Evolutionary conservation across 2,888 invertebrate genomes (phyloP).

Genomic region (Halictus quadricinctus): DNA sequence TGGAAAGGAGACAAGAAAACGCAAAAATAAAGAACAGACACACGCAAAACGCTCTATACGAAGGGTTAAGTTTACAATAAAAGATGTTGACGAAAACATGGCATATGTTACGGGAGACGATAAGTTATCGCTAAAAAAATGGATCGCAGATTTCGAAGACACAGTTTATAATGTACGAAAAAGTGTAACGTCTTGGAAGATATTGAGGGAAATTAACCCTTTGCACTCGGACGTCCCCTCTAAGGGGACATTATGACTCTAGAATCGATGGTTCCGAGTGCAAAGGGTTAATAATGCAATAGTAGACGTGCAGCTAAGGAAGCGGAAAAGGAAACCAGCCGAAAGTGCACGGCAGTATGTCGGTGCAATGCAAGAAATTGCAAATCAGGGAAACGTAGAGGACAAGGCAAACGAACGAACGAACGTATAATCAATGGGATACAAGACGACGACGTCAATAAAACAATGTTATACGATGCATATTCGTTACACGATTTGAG

Average conservation of each 20-base stretch:
- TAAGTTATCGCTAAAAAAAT: too few species aligned
- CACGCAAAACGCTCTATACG: too few species aligned
- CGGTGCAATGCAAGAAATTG: slow-evolving; percentile 6
- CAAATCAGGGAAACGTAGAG: background rate
- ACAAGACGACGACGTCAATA: background rate
- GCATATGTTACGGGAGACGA: too few species aligned
- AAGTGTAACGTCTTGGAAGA: background rate
- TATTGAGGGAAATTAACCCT: background rate
- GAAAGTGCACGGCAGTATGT: background rate
- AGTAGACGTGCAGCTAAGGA: background rate
- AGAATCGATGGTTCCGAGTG: too few species aligned
- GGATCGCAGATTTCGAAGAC: too few species aligned
- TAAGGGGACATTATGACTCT: too few species aligned
- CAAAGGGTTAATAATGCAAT: background rate
- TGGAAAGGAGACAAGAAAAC: too few species aligned
- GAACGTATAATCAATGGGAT: slow-evolving; percentile 2
- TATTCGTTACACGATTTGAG: background rate
- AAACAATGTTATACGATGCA: background rate
- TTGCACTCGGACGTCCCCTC: too few species aligned
- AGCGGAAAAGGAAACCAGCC: background rate
- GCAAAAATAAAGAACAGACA: too few species aligned
- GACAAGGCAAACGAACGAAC: slow-evolving; percentile 3
- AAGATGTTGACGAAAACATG: too few species aligned
- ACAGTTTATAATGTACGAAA: background rate
- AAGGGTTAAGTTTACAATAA: too few species aligned